phyloP scores from a whole-genome alignment of 2,797 vertebrate species.

The Lepidocolaptes lacrymiger region DNA sequence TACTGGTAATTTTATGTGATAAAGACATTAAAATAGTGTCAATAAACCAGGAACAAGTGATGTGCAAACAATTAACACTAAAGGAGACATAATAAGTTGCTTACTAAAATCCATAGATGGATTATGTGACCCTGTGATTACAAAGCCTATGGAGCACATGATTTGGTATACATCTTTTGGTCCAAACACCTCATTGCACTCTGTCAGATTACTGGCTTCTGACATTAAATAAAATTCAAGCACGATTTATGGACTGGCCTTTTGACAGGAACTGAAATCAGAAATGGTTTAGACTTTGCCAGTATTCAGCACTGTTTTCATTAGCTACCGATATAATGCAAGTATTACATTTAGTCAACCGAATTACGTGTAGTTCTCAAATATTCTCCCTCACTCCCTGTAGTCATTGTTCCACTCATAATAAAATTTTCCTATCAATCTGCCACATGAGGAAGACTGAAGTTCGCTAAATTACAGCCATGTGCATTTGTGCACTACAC shows the following conservation, averaged over 20 bases:
- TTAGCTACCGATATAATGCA: constrained; percentile 72
- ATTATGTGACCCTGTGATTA: constrained; percentile 81
- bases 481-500: constrained; percentile 72
- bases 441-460: constrained; percentile 78
- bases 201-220: constrained; percentile 71
- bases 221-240: constrained; percentile 77
- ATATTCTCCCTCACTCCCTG: constrained; percentile 73
- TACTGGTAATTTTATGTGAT: constrained; percentile 48
- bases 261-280: constrained; percentile 76
- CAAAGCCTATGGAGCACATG: constrained; percentile 77
- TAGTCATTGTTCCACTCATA: constrained; percentile 80
- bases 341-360: constrained; percentile 80
- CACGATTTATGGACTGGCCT: constrained; percentile 77
- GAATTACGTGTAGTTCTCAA: constrained; percentile 72
- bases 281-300: constrained; percentile 70
- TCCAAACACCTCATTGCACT: constrained; percentile 74
- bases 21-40: constrained; percentile 62
- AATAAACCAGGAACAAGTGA: constrained; percentile 70
- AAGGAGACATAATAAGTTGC: constrained; percentile 87
- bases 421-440: constrained; percentile 83
- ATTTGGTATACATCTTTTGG: constrained; percentile 78
- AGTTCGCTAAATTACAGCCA: constrained; percentile 84
- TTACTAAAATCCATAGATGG: constrained; percentile 88
- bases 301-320: constrained; percentile 72
- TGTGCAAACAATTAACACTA: constrained; percentile 85